phyloP scores from a whole-genome alignment of 1,140 invertebrate genomes.

The Latrodectus geometricus region DNA sequence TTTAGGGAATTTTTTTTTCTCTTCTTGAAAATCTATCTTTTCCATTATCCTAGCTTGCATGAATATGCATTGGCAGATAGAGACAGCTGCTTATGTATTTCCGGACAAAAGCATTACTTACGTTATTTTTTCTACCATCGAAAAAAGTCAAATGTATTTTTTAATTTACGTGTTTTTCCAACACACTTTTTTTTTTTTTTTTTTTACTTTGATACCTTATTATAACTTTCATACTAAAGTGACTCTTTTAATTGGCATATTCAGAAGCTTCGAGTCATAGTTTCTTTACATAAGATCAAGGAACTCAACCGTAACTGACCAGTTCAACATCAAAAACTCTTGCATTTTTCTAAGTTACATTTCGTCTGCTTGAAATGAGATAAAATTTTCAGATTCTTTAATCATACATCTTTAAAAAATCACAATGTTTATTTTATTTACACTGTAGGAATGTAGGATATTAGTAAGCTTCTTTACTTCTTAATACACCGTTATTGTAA shows the following conservation, averaged over 20 bases:
- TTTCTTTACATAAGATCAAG: background rate
- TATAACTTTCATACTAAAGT: background rate
- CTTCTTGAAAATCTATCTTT: conserved; percentile 9
- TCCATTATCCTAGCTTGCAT: conserved; percentile 28
- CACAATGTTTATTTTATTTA: too few species aligned
- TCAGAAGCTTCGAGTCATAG: too few species aligned
- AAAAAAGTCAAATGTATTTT: background rate
- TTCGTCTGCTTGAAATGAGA: background rate
- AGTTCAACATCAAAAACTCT: conserved; percentile 16
- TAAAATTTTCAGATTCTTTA: too few species aligned
- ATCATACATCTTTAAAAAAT: too few species aligned
- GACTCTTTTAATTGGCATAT: background rate
- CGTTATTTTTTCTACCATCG: conserved; percentile 13
- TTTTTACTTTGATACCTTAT: conserved; percentile 27
- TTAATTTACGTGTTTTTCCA: background rate
- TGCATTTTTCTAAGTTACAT: background rate
- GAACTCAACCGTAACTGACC: conserved; percentile 17
- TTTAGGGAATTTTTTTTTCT: background rate
- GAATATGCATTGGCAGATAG: conserved; percentile 42
- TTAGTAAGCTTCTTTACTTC: too few species aligned
- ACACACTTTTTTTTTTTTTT: conserved; percentile 8
- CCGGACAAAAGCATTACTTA: conserved; percentile 25
- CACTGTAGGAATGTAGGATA: too few species aligned
- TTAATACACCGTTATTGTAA: too few species aligned
- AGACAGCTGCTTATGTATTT: conserved; percentile 36